A percentile compares a stretch with the other conserved stretches of the same genome.
Conservation (phyloP, 2,113 vertebrate genomes). For the Triplophysa dalaica region DNA sequence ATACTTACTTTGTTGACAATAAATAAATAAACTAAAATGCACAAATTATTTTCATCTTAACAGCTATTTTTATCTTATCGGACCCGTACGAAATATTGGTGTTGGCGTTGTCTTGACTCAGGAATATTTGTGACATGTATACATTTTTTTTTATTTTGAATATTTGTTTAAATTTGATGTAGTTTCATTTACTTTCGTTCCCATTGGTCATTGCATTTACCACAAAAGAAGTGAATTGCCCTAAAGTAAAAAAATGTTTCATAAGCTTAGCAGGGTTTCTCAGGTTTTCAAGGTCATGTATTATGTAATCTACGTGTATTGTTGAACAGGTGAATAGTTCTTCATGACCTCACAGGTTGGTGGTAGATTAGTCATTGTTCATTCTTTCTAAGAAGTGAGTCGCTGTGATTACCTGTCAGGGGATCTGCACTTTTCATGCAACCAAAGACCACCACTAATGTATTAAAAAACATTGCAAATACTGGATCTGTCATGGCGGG, state of each 20-base stretch:
- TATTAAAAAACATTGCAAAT: neutral
- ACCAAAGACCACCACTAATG: neutral
- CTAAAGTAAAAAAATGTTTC: neutral
- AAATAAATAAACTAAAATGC: too few relatives aligned
- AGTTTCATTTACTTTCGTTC: neutral
- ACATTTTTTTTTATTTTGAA: too few relatives aligned
- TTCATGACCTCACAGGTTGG: neutral
- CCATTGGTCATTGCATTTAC: neutral
- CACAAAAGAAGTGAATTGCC: neutral
- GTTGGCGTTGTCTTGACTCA: too few relatives aligned
- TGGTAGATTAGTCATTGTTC: conserved; percentile 44
- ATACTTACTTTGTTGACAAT: too few relatives aligned
- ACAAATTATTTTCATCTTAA: too few relatives aligned
- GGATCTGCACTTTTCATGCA: neutral
- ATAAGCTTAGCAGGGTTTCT: neutral
- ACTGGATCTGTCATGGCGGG: neutral
- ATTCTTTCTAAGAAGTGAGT: neutral
- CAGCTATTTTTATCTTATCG: too few relatives aligned
- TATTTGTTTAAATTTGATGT: too few relatives aligned
- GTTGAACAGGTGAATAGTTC: conserved; percentile 18
- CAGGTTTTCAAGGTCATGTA: neutral
- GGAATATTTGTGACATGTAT: too few relatives aligned
- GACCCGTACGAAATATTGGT: too few relatives aligned
- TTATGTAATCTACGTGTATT: conserved; percentile 30
- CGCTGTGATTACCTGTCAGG: neutral